Evolutionary conservation across 2,888 invertebrate genomes (phyloP).

Genomic region (Eupeodes luniger): DNA sequence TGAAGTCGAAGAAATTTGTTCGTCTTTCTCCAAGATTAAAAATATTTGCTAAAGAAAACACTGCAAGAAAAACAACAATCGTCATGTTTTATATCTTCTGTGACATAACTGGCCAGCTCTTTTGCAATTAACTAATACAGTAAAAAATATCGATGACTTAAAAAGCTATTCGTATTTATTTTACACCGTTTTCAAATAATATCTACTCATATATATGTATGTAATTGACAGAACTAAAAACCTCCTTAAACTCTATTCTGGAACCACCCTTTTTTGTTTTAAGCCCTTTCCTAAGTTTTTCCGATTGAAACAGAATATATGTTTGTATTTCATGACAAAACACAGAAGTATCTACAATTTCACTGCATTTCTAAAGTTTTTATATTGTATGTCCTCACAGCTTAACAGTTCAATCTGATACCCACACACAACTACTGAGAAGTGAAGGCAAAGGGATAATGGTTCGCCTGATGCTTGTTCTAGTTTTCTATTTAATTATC

Average conservation of each 20-base stretch:
- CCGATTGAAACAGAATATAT: not conserved
- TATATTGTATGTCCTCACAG: conserved; percentile 18
- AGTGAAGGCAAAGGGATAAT: conserved; percentile 32
- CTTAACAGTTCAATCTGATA: conserved; percentile 29
- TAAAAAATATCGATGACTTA: no score
- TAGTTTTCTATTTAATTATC: conserved; percentile 66
- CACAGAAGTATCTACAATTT: not conserved
- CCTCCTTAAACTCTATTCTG: conserved; percentile 20
- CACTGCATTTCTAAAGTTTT: not conserved
- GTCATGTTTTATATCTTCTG: no score
- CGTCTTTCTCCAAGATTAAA: no score
- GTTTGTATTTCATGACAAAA: no score
- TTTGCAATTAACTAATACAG: no score
- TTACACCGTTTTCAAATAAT: no score
- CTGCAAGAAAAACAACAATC: no score
- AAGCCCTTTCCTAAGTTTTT: conserved; percentile 11
- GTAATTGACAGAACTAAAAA: not conserved
- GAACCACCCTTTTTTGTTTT: conserved; percentile 9
- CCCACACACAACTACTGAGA: conserved; percentile 34
- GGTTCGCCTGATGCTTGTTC: conserved; percentile 40
- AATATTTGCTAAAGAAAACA: no score
- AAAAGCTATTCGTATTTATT: no score
- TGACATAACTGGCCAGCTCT: no score
- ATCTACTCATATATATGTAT: no score
- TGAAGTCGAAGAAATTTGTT: no score